Conservation (phyloP, 2,888 invertebrate species). For the Aquatica leii region DNA sequence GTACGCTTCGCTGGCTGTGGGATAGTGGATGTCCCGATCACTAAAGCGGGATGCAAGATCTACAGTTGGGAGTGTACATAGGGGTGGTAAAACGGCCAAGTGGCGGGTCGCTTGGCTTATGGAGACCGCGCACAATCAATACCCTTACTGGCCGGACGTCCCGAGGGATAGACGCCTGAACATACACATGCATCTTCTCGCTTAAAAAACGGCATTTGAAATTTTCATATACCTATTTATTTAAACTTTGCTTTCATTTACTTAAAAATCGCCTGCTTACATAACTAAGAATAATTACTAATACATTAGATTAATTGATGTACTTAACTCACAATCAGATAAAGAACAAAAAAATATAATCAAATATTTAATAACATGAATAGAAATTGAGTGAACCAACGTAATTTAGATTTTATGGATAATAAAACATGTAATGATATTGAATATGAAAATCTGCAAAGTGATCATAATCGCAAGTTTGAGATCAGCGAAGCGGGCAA, state of each 20-base stretch:
- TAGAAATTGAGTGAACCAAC: no score
- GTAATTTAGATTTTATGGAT: background rate
- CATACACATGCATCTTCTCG: slow-evolving; percentile 17
- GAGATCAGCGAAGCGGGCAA: slow-evolving; percentile 36
- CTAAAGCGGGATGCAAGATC: slow-evolving; percentile 34
- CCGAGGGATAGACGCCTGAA: slow-evolving; percentile 39
- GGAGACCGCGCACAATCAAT: slow-evolving; percentile 40
- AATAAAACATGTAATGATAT: slow-evolving; percentile 7
- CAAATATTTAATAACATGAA: no score
- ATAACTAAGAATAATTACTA: no score
- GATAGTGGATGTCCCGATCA: slow-evolving; percentile 31
- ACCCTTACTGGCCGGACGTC: slow-evolving; percentile 40
- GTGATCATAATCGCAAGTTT: slow-evolving; percentile 34
- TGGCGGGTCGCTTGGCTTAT: slow-evolving; percentile 38
- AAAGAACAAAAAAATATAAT: no score
- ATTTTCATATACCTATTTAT: background rate
- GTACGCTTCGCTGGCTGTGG: slow-evolving; percentile 28
- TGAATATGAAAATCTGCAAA: slow-evolving; percentile 32
- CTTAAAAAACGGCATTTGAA: background rate
- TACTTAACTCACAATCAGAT: no score
- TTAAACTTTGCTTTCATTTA: no score
- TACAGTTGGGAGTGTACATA: slow-evolving; percentile 27
- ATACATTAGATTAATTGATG: no score
- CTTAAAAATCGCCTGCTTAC: no score
- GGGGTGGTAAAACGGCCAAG: slow-evolving; percentile 36